Conservation (phyloP, 1,140 invertebrate genomes). For the Drosophila oshimai region DNA sequence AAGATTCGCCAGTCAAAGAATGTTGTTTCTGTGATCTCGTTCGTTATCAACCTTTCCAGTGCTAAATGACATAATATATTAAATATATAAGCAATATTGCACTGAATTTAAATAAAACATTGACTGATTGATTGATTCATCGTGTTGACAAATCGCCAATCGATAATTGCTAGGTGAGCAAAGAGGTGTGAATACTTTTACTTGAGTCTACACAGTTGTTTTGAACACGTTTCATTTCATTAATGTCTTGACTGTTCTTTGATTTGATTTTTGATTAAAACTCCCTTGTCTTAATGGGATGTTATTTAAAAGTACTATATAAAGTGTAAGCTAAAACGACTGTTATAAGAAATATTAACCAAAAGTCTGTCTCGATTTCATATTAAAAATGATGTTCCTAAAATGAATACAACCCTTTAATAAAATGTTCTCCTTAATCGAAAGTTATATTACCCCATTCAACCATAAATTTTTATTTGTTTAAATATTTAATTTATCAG, state of each 20-base stretch:
- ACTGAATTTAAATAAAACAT: background rate
- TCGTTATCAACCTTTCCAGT: background rate
- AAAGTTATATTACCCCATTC: too few relatives aligned
- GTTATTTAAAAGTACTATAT: too few relatives aligned
- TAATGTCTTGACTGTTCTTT: background rate
- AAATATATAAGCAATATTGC: background rate
- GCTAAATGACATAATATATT: background rate
- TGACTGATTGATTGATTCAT: slow-evolving; percentile 18
- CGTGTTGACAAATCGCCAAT: background rate
- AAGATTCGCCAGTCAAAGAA: background rate
- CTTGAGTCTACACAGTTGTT: background rate
- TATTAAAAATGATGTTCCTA: too few relatives aligned
- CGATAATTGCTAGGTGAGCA: background rate
- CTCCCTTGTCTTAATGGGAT: too few relatives aligned
- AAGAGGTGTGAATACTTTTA: background rate
- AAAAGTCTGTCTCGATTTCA: too few relatives aligned
- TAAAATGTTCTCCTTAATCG: too few relatives aligned
- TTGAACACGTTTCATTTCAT: background rate
- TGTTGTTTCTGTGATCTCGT: too few relatives aligned
- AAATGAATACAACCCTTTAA: too few relatives aligned
- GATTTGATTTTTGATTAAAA: background rate
- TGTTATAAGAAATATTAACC: too few relatives aligned
- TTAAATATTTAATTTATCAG: too few relatives aligned
- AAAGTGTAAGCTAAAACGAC: too few relatives aligned
- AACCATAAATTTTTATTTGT: too few relatives aligned